Percentiles rank a stretch among this genome's conserved stretches.
Conservation (phyloP, 2,797 vertebrate genomes). For the Sarcophilus harrisii region DNA sequence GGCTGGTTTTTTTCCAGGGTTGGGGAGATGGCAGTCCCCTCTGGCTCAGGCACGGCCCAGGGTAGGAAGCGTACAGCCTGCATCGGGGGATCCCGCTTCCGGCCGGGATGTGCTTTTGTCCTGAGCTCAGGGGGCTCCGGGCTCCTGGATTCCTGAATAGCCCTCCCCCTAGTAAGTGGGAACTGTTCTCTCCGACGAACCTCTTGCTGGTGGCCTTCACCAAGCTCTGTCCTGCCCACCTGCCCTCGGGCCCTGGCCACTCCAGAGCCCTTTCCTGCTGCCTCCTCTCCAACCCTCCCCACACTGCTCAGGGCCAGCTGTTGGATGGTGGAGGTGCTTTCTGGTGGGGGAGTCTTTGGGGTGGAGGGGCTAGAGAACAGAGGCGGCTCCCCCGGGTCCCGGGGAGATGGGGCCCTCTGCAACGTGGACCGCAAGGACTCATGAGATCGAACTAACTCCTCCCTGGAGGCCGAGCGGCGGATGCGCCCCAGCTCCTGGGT, state of each 20-base stretch:
- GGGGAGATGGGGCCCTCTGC: slow-evolving; percentile 85
- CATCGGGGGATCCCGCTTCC: slow-evolving; percentile 73
- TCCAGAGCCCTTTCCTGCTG: slow-evolving; percentile 36
- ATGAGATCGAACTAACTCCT: slow-evolving; percentile 94
- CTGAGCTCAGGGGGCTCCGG: slow-evolving; percentile 62
- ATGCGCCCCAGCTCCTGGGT: slow-evolving; percentile 95
- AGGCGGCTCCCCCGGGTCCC: slow-evolving; percentile 79
- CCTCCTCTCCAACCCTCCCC: slow-evolving; percentile 75
- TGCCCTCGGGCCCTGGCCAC: slow-evolving; percentile 66
- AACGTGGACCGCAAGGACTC: slow-evolving; percentile 83
- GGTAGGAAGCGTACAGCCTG: slow-evolving; percentile 83
- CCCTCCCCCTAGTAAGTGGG: slow-evolving; percentile 77
- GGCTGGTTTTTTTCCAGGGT: slow-evolving; percentile 83
- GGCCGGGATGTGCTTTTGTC: slow-evolving; percentile 77
- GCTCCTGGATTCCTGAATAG: slow-evolving; percentile 77
- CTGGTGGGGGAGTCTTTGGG: slow-evolving; percentile 47
- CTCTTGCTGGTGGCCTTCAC: slow-evolving; percentile 82
- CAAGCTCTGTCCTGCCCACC: slow-evolving; percentile 80
- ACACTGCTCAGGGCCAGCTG: slow-evolving; percentile 76
- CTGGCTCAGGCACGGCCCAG: slow-evolving; percentile 81
- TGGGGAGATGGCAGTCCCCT: slow-evolving; percentile 80
- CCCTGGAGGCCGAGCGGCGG: slow-evolving; percentile 94
- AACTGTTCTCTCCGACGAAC: slow-evolving; percentile 88
- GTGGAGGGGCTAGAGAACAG: slow-evolving; percentile 64
- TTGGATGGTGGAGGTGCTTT: slow-evolving; percentile 78